Conservation (phyloP, 2,888 invertebrate species). For the Plemyria rubiginata region DNA sequence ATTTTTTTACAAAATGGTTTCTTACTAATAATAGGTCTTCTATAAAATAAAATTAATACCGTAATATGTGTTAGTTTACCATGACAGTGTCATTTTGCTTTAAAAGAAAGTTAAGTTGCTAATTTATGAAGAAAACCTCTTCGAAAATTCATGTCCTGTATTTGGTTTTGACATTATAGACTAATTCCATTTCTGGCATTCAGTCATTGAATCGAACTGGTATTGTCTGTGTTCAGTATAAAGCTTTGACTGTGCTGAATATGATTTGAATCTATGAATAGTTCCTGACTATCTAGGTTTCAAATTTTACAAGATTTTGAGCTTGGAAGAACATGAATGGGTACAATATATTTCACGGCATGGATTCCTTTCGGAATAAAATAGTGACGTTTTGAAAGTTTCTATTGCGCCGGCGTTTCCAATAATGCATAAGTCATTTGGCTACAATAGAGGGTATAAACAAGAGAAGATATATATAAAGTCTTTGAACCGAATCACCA, state of each 20-base stretch:
- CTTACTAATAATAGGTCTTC: too few relatives aligned
- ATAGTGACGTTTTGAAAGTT: neutral
- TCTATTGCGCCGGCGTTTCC: neutral
- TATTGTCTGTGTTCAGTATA: constrained; percentile 9
- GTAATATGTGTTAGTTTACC: too few relatives aligned
- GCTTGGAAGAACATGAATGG: neutral
- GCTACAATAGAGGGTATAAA: too few relatives aligned
- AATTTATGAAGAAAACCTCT: neutral
- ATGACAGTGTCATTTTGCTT: too few relatives aligned
- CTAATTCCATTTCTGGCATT: neutral
- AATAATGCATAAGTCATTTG: too few relatives aligned
- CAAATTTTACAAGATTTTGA: constrained; percentile 2
- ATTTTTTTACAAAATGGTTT: too few relatives aligned
- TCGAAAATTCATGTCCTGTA: neutral
- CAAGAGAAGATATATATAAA: too few relatives aligned
- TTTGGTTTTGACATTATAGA: neutral
- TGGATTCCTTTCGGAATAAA: neutral
- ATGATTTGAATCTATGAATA: constrained; percentile 25
- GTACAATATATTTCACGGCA: neutral
- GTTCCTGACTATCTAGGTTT: neutral
- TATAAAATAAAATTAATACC: too few relatives aligned
- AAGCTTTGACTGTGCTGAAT: constrained; percentile 11
- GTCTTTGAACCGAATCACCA: too few relatives aligned
- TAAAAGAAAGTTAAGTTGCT: neutral
- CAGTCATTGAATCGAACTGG: constrained; percentile 9